Evolutionary conservation across 2,888 invertebrate species (phyloP), one percentile per base, ranked within the genome.

Genomic region (Dasypolia templi): DNA sequence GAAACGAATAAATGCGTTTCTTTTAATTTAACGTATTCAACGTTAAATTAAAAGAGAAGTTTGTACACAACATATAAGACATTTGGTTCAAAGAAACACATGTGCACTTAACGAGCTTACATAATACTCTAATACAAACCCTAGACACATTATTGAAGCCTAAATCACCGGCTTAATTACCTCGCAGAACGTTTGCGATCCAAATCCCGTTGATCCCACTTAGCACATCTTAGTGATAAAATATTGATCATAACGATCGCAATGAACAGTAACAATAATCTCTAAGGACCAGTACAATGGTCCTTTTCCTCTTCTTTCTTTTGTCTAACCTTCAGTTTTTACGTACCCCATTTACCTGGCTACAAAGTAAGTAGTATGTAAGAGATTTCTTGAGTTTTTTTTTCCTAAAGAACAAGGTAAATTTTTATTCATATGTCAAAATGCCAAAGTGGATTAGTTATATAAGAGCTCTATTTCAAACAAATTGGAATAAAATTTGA

Each of bases 251-350:
- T 59, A 83, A 77, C 71, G 70, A 80, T 80, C 32, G 68, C 77
- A 65, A 72, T 80, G 72, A 79, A 75, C 75, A 67, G 85, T 85
- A 85, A 87, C 83, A 85, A 82, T 82, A 84, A 82, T 82, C 85
- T 59, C 68, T 84, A 84, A 76, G 76, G 71, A 69, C 82, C 82
- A 39, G 49, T 26, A 19, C 72, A 63, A 82, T 44, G 65, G 62
- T 58, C 51, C n/a, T 19, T 62, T 58, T 59, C 53, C 46, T 68
- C 17, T 53, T 44, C n/a, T 32, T 49, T 64, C 71, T 32, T 66
- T 63, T 63, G 32, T 81, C 49, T 65, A 58, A 61, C 51, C n/a
- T 68, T 64, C 51, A 65, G 7, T 65, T 62, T 42, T 35, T 79
- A 55, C 26, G 39, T 26, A 56, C 39, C 39, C 12, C 11, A 46